phyloP scores from a whole-genome alignment of 2,113 vertebrate genomes.

The Paradisaea rubra region DNA sequence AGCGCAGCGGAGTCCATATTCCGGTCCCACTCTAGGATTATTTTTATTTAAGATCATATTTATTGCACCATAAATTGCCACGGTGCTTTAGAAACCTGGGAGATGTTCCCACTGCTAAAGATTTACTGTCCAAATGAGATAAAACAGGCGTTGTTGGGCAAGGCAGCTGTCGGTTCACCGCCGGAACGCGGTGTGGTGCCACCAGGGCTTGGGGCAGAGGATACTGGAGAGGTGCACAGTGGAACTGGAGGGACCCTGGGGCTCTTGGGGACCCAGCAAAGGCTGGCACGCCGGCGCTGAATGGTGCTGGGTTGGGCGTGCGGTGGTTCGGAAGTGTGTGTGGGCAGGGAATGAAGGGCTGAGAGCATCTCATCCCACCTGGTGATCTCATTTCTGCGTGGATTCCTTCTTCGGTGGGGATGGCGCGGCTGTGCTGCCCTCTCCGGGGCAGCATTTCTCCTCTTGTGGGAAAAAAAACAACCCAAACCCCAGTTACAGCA shows the following conservation, averaged over 20 bases:
- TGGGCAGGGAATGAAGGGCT: not conserved
- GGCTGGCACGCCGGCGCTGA: fast-evolving
- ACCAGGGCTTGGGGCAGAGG: not conserved
- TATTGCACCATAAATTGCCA: not conserved
- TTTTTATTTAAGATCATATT: constrained; percentile 5
- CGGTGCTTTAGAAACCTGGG: not conserved
- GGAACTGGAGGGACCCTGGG: not conserved
- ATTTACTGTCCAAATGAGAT: not conserved
- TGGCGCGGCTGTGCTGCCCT: not conserved
- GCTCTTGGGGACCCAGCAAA: not conserved
- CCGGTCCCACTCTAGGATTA: not conserved
- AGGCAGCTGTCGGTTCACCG: fast-evolving
- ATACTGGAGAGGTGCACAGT: not conserved
- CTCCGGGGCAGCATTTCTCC: not conserved
- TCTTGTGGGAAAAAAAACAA: not conserved
- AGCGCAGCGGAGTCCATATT: fast-evolving
- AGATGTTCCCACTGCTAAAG: not conserved
- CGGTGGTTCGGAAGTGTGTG: fast-evolving
- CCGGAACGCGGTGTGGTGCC: fast-evolving
- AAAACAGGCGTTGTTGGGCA: fast-evolving
- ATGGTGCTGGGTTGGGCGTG: fast-evolving
- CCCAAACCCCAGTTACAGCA: fast-evolving
- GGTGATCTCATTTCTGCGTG: not conserved
- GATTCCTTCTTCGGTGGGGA: not conserved
- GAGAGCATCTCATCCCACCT: not conserved